These are phyloP conservation scores for Tragelaphus strepsiceros DNA, from an alignment of 2,113 vertebrate species.

Conservation along the genomic window DNA sequence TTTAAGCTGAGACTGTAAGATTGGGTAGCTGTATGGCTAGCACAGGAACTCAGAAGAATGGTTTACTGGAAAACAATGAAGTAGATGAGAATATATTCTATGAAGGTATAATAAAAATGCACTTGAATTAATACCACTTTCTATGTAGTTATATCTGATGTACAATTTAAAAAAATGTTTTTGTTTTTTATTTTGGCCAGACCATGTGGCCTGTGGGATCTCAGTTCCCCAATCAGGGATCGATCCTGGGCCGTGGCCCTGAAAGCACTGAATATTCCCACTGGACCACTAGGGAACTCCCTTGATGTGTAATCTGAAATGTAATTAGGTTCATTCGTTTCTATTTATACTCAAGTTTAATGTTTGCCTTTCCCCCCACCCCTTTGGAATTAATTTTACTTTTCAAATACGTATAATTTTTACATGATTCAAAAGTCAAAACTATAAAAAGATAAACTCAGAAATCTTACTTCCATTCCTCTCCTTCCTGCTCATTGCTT, in stretches of 20 bases:
- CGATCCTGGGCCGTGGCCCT: not conserved
- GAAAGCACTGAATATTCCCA: not conserved
- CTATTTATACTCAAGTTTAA: not conserved
- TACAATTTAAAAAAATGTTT: not conserved
- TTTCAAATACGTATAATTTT: not conserved
- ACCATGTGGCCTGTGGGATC: not conserved
- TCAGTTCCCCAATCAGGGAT: not conserved
- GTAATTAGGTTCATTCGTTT: not conserved
- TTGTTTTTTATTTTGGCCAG: not conserved
- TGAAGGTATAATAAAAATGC: not conserved
- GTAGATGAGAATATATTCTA: not conserved
- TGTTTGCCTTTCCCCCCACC: not conserved
- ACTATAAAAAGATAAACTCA: not conserved
- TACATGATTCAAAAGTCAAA: slow-evolving; percentile 16
- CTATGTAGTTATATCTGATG: not conserved
- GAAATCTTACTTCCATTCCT: not conserved
- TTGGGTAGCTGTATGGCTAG: not conserved
- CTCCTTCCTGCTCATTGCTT: not conserved
- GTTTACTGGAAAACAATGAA: not conserved
- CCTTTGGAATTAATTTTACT: not conserved
- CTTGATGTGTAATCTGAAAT: not conserved
- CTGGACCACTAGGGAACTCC: not conserved
- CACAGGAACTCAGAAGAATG: not conserved
- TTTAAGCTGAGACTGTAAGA: not conserved
- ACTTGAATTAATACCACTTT: not conserved